Conservation (phyloP, 1,140 invertebrate genomes). For the Bombyx mandarina region DNA sequence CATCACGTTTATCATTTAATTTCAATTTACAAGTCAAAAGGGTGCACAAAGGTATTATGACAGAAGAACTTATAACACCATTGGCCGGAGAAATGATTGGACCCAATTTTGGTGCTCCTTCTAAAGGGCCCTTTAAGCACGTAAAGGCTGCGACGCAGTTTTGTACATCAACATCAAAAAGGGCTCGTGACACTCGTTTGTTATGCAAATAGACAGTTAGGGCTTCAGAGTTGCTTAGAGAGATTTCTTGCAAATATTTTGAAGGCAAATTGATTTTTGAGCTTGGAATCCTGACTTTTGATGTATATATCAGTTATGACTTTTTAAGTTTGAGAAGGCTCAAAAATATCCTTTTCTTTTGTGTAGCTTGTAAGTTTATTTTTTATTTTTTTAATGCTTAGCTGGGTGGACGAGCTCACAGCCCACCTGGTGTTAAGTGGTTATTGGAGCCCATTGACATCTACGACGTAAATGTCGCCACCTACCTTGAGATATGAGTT, state of each 20-base stretch:
- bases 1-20: not conserved
- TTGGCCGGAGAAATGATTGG: slow-evolving; percentile 8
- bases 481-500: too few relatives aligned
- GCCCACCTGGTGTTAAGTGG: too few relatives aligned
- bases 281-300: too few relatives aligned
- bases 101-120: slow-evolving; percentile 6
- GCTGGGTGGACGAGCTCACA: too few relatives aligned
- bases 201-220: slow-evolving; percentile 16
- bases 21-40: not conserved
- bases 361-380: too few relatives aligned
- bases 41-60: not conserved
- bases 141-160: slow-evolving; percentile 2
- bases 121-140: not conserved
- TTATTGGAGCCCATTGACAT: too few relatives aligned
- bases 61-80: slow-evolving; percentile 1
- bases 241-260: not conserved
- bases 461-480: too few relatives aligned
- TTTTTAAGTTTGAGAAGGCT: too few relatives aligned
- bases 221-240: slow-evolving; percentile 4
- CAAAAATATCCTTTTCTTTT: too few relatives aligned
- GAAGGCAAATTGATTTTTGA: not conserved
- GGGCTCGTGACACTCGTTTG: slow-evolving; percentile 14
- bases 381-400: too few relatives aligned
- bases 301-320: too few relatives aligned
- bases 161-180: slow-evolving; percentile 7